These are phyloP conservation scores for Torymus texanus DNA, from an alignment of 2,888 invertebrate genomes.

Conservation along the genomic window DNA sequence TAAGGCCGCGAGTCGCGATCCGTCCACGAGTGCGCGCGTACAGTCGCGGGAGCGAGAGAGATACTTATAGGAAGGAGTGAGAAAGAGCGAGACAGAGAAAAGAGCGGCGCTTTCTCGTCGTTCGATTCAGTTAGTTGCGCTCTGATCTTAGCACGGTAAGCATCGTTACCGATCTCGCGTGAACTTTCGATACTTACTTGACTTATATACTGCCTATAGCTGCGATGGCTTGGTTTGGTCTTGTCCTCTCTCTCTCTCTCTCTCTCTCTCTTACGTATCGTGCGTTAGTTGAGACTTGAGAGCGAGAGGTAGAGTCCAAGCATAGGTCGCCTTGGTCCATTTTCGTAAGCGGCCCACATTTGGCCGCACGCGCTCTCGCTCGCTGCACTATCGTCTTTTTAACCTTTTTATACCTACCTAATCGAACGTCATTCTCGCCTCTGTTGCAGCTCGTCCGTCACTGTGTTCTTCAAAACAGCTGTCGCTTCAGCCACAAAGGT, in stretches of 20 bases:
- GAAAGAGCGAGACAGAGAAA: no score
- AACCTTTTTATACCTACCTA: constrained; percentile 13
- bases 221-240: no score
- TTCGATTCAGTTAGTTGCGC: constrained; percentile 20
- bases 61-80: no score
- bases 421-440: constrained; percentile 28
- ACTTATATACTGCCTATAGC: no score
- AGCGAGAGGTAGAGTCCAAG: not conserved
- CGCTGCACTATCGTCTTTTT: not conserved
- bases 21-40: no score
- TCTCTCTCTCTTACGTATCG: not conserved
- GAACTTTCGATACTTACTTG: no score
- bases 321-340: constrained; percentile 41
- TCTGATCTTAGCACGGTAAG: constrained; percentile 20
- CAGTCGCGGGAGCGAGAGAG: no score
- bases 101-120: not conserved
- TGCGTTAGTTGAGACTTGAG: not conserved
- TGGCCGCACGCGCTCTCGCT: not conserved
- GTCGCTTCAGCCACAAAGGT: constrained; percentile 63
- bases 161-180: not conserved
- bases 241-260: not conserved
- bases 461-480: constrained; percentile 60
- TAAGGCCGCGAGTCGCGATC: not conserved
- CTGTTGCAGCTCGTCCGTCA: constrained; percentile 66
- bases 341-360: constrained; percentile 37